Base-by-base conservation (phyloP, 1,140 invertebrate genomes). In the Zaprionus davidi region DNA sequence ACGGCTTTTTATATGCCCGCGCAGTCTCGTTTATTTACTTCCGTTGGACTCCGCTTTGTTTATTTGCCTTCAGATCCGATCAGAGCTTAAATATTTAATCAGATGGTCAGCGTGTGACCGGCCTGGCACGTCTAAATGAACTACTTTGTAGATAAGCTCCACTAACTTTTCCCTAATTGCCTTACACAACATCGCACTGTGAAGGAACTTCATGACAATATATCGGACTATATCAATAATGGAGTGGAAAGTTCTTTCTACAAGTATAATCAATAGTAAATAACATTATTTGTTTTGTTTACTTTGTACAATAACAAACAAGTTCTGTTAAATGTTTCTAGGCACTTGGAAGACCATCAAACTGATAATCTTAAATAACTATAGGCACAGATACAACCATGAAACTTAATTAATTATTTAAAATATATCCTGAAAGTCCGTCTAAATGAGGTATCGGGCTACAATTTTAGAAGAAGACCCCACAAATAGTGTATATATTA, bases 1-100 rank as follows among this genome's bases (percentile, higher is more conserved):
- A 17, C 24, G 41, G 28, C 71, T 26, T 87, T 87, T 88, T 85
- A 87, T 87, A 88, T 9, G 81, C 36, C 59, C 59, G 17, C 53
- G 67, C 56, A 31, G 63, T 13, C 5, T 41, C 5, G 44, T 1
- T 34, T 72, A 36, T 31, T 74, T 56, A 56, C 28, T 55, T 44
- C 28, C 57, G 53, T 41, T 51, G 28, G 46, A 57, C 64, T 69
- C 79, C 76, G 76, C 68, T 80, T 79, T 83, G 17, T 72, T 75
- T 83, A 64, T 78, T 75, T 70, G 28, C 46, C 34, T 59, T 70
- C 36, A 28, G 24, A 66, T 72, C 58, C n/a, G 41, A 46, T 46
- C 41, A 46, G 41, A 51, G 53, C 34, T 64, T n/a, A 46, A 82
- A 80, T 88, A 86, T 80, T 86, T 74, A 31, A 38, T n/a, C 80